Evolutionary conservation across 2,888 invertebrate genomes (phyloP), one percentile per base, ranked within the genome.

Genomic region (Drosophila austrosaltans): DNA sequence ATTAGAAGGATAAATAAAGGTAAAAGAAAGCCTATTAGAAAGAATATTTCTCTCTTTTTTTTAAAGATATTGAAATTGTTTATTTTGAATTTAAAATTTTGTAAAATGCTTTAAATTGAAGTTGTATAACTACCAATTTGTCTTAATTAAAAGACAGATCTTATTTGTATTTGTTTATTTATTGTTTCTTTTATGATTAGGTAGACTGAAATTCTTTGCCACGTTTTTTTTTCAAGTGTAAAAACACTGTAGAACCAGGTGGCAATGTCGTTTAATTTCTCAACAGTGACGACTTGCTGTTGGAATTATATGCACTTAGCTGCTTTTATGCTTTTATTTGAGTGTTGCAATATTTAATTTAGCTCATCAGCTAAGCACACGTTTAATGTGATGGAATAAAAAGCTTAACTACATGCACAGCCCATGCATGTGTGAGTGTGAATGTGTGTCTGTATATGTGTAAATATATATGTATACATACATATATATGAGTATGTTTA

Each of bases 321-420:
- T 54, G 78, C 68, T 78, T 78, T 78, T 76, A 82, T 75, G 75
- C 77, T 78, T 78, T 79, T 75, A 63, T 82, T 77, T 88, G 82
- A 82, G 83, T 78, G 80, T 75, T 76, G 79, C 77, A 78, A 78
- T 82, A 82, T 83, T 88, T 83, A 83, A 88, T 82, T 88, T 86
- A 82, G 78, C 83, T 82, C 83, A 77, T 75, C 75, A 80, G 69
- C 76, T 69, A 76, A 71, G 67, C 70, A 63, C 73, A 75, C 67
- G 57, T 63, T 71, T 63, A 60, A 66, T 74, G 63, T 66, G 39
- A 22, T 32, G 20, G 39, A 39, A 57, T 57, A 57, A 75, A 75
- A 70, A 53, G 66, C 65, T 68, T 73, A 53, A 73, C 67, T 73
- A 60, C 73, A 74, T 67, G 42, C 63, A 68, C 73, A 73, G 63